Conservation (phyloP, 2,113 vertebrate genomes). For the pig (Sus scrofa) region T2T-Sscrofa CM000821.6:22876501-22877000, state of each 20-base stretch:
- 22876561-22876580: conserved; percentile 27
- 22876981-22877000: too few relatives aligned
- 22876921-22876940: too few relatives aligned
- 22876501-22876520: conserved; percentile 49
- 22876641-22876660: neutral
- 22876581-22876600: conserved; percentile 30
- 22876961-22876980: too few relatives aligned
- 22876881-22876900: too few relatives aligned
- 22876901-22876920: too few relatives aligned
- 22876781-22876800: neutral
- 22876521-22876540: conserved; percentile 21
- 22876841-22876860: too few relatives aligned
- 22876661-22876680: conserved; percentile 43
- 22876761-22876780: neutral
- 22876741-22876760: neutral
- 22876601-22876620: conserved; percentile 55
- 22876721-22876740: conserved; percentile 17
- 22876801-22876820: conserved; percentile 15
- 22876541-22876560: neutral
- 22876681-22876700: neutral
- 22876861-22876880: too few relatives aligned
- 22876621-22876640: neutral
- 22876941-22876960: too few relatives aligned
- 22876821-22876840: neutral
- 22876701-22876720: neutral